Base-by-base conservation (phyloP, 2,797 vertebrate species). In the Gallinago nigripennis region DNA sequence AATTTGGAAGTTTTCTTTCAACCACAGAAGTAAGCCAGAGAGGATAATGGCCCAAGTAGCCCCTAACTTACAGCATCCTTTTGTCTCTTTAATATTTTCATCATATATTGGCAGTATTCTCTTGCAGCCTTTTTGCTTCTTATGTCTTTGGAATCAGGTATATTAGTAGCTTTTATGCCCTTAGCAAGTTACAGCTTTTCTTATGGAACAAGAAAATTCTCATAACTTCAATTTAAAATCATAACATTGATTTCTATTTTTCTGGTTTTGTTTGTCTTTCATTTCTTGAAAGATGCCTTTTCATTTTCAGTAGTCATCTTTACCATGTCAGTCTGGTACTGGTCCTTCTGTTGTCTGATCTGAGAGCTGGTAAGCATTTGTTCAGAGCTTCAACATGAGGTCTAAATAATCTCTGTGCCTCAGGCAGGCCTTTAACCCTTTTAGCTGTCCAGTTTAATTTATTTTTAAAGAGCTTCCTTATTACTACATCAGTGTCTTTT, bases 361-460 rank as follows among this genome's bases (percentile, higher is more conserved):
- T 58, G 39, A 60, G 24, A 72, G 54, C 58, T 58, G 48, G 9
- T 57, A 57, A 0, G 1, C 33, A 58, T 58, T 69, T 69, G 12
- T 64, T 56, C 35, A 78, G 50, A 73, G 50, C 35, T 88, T 64
- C 50, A 63, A 17, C 20, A 18, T 18, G 28, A 68, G 51, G 28
- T 66, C 51, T 71, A 43, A 73, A 48, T 56, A 86, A 80, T 24
- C 54, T 66, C 71, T 64, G 11, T 15, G 18, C 53, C 48, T 90
- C 75, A 64, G 64, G 71, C 45, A 84, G 95, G 21, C 28, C 23
- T 87, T 87, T 95, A 95, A 90, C 54, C 39, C 39, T 69, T 86
- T 69, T 43, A 25, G 19, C 28, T 46, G 4, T 37, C 68, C 56
- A 31, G 41, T 80, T 91, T 50, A 30, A 75, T 72, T 82, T 51